Evolutionary conservation across 1,140 invertebrate genomes (phyloP), one percentile per base, ranked within the genome.

Genomic region (Ceratina calcarata): DNA sequence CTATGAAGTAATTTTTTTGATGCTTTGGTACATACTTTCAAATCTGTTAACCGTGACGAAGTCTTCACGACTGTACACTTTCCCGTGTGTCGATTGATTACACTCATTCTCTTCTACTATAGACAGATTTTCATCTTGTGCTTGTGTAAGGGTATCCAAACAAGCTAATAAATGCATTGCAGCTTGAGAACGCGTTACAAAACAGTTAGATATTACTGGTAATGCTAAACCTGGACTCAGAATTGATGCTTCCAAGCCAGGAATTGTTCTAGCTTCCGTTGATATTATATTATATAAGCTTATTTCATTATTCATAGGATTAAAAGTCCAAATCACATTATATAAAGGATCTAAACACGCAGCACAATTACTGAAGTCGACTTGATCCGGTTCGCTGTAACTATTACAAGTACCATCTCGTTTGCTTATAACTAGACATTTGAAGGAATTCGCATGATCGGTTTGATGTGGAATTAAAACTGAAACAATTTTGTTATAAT

Each of bases 101-200:
- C 92, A 93, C 61, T 94, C 93, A 27, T 92, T 93, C 77, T 93
- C 94, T 88, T 94, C 94, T 68, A 91, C 90, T 69, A 94, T 92
- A 16, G 88, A 90, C 57, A 94, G 93, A 90, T 96, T 96, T 62
- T 95, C 94, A 87, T 97, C 95, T 88, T 98, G 95, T 0, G 96
- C 96, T 71, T 96, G 95, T 0, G 97, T 97, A 8, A 99, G 93
- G 0, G 97, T 98, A 89, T 99, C 98, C 84, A 99, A 93, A 91
- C 97, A 98, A 18, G 96, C 97, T 27, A 99, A 91, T 65, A 99
- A 93, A 94, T 98, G 97, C 22, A 99, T 94, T 2, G 97, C 97
- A 62, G 97, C 97, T 92, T 97, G 97, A 78, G 97, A 96, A 60
- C 97, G 94, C 0, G 96, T 97, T 1, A 98, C 95, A 37, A 94